Percentiles rank a stretch among this genome's conserved stretches.
These are phyloP conservation scores for Corynorhinus townsendii DNA, from an alignment of 2,113 vertebrate genomes.

Conservation along the genomic window DNA sequence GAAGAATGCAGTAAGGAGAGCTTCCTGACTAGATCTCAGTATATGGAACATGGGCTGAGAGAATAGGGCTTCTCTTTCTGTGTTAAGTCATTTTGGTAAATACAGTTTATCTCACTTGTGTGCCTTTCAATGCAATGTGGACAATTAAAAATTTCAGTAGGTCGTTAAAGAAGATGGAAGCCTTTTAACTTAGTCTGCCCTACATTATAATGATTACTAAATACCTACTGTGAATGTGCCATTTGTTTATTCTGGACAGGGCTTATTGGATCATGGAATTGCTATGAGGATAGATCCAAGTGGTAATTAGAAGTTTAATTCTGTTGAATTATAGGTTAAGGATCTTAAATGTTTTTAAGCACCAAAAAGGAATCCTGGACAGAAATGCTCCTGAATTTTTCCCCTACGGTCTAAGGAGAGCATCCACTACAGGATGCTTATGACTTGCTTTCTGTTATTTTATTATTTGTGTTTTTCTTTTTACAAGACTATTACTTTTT, in stretches of 20 bases:
- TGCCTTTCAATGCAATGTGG: background rate
- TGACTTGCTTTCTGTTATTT: background rate
- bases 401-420: background rate
- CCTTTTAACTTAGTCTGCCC: background rate
- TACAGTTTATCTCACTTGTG: background rate
- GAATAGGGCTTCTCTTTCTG: background rate
- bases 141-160: background rate
- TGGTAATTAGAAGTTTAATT: slow-evolving; percentile 33
- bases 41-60: background rate
- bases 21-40: background rate
- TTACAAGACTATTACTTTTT: background rate
- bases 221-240: background rate
- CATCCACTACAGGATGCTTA: background rate
- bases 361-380: background rate
- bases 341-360: background rate
- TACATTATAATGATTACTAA: background rate
- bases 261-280: background rate
- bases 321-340: slow-evolving; percentile 25
- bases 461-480: background rate
- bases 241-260: background rate
- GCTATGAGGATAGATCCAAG: slow-evolving; percentile 4
- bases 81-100: background rate
- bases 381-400: background rate
- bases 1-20: background rate
- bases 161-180: background rate